These are phyloP conservation scores for Troides helena DNA, from an alignment of 2,888 invertebrate species.

Conservation along the genomic window DNA sequence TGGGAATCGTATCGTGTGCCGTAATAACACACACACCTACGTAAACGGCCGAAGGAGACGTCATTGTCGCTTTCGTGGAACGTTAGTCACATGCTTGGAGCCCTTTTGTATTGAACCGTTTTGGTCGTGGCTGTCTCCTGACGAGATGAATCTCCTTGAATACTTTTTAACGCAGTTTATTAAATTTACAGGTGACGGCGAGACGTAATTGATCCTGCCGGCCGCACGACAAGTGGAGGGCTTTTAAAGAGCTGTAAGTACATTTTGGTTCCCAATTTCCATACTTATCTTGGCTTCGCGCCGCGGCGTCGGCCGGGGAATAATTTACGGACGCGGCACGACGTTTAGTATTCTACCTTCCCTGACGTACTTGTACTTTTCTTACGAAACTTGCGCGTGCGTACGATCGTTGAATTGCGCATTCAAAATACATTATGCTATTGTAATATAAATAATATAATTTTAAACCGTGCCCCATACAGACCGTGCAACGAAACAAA, in stretches of 20 bases:
- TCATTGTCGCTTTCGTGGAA: constrained; percentile 12
- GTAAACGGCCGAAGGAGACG: constrained; percentile 27
- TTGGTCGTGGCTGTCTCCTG: constrained; percentile 4
- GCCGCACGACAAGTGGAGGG: constrained; percentile 53
- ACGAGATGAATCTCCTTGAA: constrained; percentile 2
- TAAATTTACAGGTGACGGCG: constrained; percentile 65
- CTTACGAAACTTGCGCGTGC: neutral
- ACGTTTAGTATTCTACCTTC: no score
- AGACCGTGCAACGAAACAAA: constrained; percentile 10
- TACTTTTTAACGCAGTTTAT: constrained; percentile 30
- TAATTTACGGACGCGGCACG: no score
- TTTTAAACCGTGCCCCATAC: neutral
- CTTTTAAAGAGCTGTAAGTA: constrained; percentile 65
- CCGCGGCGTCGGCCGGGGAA: constrained; percentile 9
- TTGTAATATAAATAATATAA: neutral
- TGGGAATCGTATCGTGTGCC: constrained; percentile 30
- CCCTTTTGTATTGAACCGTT: neutral
- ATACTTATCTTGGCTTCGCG: constrained; percentile 8
- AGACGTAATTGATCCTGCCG: constrained; percentile 57
- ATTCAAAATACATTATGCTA: neutral
- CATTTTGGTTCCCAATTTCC: constrained; percentile 16
- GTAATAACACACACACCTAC: neutral
- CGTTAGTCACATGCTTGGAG: constrained; percentile 3
- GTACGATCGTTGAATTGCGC: neutral
- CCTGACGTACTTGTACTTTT: neutral